Evolutionary conservation across 2,888 invertebrate genomes (phyloP), one percentile per base, ranked within the genome.

Genomic region (Quadriops clusia): DNA sequence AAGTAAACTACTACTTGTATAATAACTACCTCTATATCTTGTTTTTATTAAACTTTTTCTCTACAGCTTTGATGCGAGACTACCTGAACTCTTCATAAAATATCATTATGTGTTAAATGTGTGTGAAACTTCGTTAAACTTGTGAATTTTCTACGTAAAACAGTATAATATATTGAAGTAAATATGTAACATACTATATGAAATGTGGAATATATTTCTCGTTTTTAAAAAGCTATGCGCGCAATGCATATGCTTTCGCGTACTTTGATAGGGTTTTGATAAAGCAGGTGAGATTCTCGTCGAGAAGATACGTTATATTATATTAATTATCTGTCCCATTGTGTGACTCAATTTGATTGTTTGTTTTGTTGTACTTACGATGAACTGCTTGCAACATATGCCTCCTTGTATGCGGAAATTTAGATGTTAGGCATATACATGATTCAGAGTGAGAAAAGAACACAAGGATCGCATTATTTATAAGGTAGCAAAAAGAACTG

Each of bases 201-300:
- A 39, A 39, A 45, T 49, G 45, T 51, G 50, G 46, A 45, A 46
- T 45, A 38, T 42, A 33, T 38, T 44, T 35, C 41, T 39, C 54
- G 53, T 52, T 39, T 35, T 36, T 41, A 41, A 49, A 52, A 54
- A 56, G 59, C 59, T 53, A 46, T 60, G 60, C 60, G 61, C 60
- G 60, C 60, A 62, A 61, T 61, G 61, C 62, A 61, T 48, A 54
- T 43, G 56, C 59, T 58, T 53, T 53, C 60, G 60, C 57, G 60
- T 49, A 45, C 49, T 51, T 52, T 49, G 43, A 54, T 58, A 58
- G 54, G 56, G 55, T 54, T 48, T 51, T 44, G 38, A 36, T 42
- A 31, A 32, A 43, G 48, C 62, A 62, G 62, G 62, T 62, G 62
- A 62, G 61, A 61, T 53, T 50, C 47, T 48, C 52, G 50, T 44